phyloP scores from a whole-genome alignment of 2,888 invertebrate genomes.

The Gibbula magus region DNA sequence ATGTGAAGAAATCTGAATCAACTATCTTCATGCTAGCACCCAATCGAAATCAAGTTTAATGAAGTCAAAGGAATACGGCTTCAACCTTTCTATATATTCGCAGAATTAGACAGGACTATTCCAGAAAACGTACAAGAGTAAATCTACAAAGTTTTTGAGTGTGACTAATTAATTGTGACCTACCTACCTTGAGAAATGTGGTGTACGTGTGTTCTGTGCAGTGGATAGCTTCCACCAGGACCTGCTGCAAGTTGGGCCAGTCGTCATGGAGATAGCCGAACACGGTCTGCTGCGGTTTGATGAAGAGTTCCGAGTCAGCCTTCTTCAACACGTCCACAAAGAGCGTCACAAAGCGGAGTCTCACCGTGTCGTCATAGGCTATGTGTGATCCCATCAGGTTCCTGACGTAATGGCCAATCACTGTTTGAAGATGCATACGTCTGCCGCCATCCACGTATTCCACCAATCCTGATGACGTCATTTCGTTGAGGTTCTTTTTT shows the following conservation, averaged over 20 bases:
- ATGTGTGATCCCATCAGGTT: not conserved
- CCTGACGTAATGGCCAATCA: not conserved
- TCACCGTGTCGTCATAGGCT: conserved; percentile 24
- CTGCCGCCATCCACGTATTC: not conserved
- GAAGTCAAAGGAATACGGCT: too few relatives aligned
- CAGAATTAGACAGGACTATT: too few relatives aligned
- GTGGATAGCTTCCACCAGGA: conserved; percentile 40
- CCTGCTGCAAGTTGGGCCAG: conserved; percentile 35
- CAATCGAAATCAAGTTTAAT: too few relatives aligned
- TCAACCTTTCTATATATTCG: too few relatives aligned
- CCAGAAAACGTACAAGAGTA: too few relatives aligned
- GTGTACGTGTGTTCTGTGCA: conserved; percentile 38
- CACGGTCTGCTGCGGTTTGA: conserved; percentile 30
- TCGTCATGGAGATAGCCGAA: conserved; percentile 34
- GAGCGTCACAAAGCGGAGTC: conserved; percentile 39
- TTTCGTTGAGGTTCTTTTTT: not conserved
- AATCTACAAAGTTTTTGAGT: not conserved
- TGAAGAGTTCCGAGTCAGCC: conserved; percentile 32
- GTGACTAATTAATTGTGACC: not conserved
- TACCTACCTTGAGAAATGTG: conserved; percentile 34
- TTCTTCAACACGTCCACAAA: conserved; percentile 33
- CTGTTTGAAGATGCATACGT: conserved; percentile 3
- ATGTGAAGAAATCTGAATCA: too few relatives aligned
- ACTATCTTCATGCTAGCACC: too few relatives aligned
- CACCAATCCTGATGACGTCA: not conserved